Percentiles rank a stretch among this genome's conserved stretches.
These are phyloP conservation scores for Conistra vaccinii DNA, from an alignment of 2,888 invertebrate species.

Conservation along the genomic window DNA sequence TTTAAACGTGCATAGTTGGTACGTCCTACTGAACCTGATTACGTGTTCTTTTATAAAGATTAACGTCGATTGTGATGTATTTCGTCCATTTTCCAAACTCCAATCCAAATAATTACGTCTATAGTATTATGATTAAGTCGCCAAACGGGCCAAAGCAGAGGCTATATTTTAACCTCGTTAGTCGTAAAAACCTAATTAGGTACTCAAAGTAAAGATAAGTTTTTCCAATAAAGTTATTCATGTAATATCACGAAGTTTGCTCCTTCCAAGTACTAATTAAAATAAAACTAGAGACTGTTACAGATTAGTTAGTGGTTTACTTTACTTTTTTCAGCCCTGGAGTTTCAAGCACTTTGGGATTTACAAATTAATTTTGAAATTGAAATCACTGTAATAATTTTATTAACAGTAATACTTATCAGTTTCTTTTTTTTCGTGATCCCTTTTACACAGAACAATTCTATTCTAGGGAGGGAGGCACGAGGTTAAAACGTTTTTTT, in stretches of 20 bases:
- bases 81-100: background rate
- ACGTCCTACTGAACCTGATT: no score
- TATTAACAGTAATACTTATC: background rate
- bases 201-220: background rate
- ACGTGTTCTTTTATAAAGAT: no score
- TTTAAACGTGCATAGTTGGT: no score
- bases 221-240: conserved; percentile 2
- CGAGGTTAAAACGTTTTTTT: background rate
- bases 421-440: background rate
- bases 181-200: background rate
- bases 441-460: background rate
- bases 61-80: no score
- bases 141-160: background rate
- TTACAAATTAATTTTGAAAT: background rate
- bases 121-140: background rate
- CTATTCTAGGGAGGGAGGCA: background rate
- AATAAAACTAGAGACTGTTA: conserved; percentile 8
- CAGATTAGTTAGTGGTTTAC: conserved; percentile 13
- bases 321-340: background rate
- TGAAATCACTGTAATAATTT: background rate
- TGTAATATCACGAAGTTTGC: conserved; percentile 15
- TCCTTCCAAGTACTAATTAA: conserved; percentile 34
- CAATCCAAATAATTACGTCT: background rate
- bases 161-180: background rate
- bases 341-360: background rate